Base-by-base conservation (phyloP, 2,888 invertebrate genomes). In the Mythimna vitellina region DNA sequence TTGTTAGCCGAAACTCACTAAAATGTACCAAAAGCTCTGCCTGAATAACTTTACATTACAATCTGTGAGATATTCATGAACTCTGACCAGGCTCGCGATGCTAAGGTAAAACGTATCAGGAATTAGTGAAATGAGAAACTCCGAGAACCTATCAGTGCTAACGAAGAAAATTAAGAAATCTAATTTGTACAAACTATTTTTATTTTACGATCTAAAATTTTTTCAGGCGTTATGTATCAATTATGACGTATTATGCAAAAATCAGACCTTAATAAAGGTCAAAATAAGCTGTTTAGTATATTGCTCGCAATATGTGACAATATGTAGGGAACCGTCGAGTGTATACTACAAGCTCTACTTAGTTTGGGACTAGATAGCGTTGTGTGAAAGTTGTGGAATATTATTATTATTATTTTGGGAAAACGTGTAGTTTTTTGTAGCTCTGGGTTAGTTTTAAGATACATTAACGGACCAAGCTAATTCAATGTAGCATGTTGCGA, bases 1-100 rank as follows among this genome's bases (percentile, higher is more conserved):
- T 82, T 83, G 84, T 88, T 87, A 83, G 87, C 87, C 88, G 87
- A 91, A 90, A 89, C 89, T 92, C 88, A 88, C 91, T 91, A 92
- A 92, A 92, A 93, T 92, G 89, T 89, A 89, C 85, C 89, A 87
- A 91, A 88, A 92, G 88, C 85, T 86, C 46, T 53, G 46, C 86
- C 85, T 89, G 88, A 89, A 91, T 89, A 89, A 86, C 86, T 84
- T 83, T 82, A 84, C 89, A 91, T 92, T 89, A 86, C 77, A 84
- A 85, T 83, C 76, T 73, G 70, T 57, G 73, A 69, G 76, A 76
- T 80, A 78, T 82, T 74, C 70, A 73, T 74, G 73, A 84, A 80
- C 20, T 72, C 70, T 68, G 74, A 67, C 76, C 66, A 68, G 67
- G 49, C 51, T 60, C 17, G 22, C 32, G 63, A 35, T 63, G 60